These are phyloP conservation scores for Spinus olivaceus DNA, from an alignment of 2,797 vertebrate species.

Conservation along the genomic window DNA sequence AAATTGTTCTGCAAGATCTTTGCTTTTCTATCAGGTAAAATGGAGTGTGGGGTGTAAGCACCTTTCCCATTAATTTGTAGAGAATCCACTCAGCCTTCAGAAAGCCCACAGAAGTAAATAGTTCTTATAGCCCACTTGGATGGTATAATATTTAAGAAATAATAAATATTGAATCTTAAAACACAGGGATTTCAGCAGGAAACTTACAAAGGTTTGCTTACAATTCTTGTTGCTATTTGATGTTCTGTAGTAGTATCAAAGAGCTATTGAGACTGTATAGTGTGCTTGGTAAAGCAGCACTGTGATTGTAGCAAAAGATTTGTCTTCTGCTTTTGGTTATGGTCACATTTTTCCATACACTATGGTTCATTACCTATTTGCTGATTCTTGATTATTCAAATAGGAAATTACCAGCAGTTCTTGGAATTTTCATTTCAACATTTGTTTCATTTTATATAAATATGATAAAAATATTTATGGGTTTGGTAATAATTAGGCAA, in stretches of 20 bases:
- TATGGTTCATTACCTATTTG: neutral
- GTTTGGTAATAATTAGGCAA: neutral
- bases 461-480: neutral
- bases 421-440: neutral
- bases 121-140: neutral
- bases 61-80: neutral
- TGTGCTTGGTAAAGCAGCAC: neutral
- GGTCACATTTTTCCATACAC: no score
- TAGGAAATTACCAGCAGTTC: neutral
- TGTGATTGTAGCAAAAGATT: rapidly evolving
- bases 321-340: neutral
- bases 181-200: neutral
- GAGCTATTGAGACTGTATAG: neutral
- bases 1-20: neutral
- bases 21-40: neutral
- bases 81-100: neutral
- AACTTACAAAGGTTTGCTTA: neutral
- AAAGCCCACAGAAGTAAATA: neutral
- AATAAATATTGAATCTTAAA: neutral
- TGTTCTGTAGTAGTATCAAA: neutral
- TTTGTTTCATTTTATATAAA: neutral
- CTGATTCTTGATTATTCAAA: neutral
- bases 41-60: neutral
- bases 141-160: neutral
- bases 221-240: neutral